Evolutionary conservation across 2,797 vertebrate genomes (phyloP).

Genomic region (Propithecus deckenii): DNA sequence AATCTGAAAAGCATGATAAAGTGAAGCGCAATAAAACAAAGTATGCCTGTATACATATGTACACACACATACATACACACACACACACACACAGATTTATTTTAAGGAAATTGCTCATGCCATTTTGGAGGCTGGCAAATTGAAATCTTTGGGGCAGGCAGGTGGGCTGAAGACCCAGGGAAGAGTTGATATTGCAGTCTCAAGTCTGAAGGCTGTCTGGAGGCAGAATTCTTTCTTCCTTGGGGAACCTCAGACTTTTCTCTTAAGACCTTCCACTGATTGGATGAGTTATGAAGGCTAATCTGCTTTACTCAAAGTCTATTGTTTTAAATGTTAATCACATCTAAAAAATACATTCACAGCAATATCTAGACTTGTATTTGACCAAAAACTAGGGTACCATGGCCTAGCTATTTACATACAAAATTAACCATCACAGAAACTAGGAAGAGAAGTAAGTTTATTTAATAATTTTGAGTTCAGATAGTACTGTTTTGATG

Average conservation of each 20-base stretch:
- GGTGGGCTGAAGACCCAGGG: neutral
- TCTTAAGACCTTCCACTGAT: neutral
- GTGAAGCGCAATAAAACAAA: neutral
- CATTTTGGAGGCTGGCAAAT: neutral
- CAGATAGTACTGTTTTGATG: neutral
- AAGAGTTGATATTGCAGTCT: neutral
- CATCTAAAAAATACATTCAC: neutral
- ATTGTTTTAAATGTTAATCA: neutral
- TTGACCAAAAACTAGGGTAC: neutral
- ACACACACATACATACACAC: neutral
- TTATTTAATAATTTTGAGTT: conserved; percentile 25
- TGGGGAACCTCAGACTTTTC: neutral
- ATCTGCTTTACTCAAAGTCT: neutral
- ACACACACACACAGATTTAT: neutral
- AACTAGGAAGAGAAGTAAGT: neutral
- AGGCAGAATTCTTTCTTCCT: neutral
- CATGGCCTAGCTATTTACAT: neutral
- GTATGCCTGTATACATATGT: neutral
- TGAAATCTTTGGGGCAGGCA: neutral
- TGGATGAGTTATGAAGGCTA: neutral
- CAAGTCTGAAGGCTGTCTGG: neutral
- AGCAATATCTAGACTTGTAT: neutral
- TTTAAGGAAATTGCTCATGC: neutral
- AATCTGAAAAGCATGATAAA: neutral
- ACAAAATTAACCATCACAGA: neutral